These are phyloP conservation scores for Notiomystis cincta DNA, from an alignment of 2,113 vertebrate species.

Conservation along the genomic window DNA sequence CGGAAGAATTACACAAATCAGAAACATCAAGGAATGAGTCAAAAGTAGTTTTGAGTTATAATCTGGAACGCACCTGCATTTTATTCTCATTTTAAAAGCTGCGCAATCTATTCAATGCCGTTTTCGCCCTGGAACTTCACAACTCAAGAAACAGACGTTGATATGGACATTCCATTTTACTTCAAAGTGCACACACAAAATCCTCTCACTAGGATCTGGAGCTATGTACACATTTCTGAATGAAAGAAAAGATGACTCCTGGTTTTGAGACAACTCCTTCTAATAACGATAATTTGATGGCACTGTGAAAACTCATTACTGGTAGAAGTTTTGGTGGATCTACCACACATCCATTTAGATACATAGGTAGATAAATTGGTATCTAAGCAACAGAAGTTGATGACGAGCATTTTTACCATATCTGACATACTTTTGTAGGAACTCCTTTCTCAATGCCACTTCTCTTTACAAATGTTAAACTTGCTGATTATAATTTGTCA, in stretches of 20 bases:
- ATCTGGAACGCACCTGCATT: rapidly evolving
- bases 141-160: neutral
- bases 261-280: neutral
- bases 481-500: neutral
- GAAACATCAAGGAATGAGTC: neutral
- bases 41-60: neutral
- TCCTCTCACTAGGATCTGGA: neutral
- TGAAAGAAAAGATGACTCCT: neutral
- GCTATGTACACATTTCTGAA: neutral
- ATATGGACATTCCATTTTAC: neutral
- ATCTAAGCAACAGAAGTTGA: neutral
- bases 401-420: neutral
- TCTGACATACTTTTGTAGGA: neutral
- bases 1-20: neutral
- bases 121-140: neutral
- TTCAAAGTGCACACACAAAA: neutral
- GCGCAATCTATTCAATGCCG: neutral
- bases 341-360: neutral
- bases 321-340: neutral
- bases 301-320: neutral
- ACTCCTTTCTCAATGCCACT: neutral
- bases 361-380: neutral
- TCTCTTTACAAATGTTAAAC: neutral
- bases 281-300: neutral
- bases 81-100: neutral